These are phyloP conservation scores for Rhaphigaster nebulosa DNA, from an alignment of 2,888 invertebrate genomes.

Conservation along the genomic window DNA sequence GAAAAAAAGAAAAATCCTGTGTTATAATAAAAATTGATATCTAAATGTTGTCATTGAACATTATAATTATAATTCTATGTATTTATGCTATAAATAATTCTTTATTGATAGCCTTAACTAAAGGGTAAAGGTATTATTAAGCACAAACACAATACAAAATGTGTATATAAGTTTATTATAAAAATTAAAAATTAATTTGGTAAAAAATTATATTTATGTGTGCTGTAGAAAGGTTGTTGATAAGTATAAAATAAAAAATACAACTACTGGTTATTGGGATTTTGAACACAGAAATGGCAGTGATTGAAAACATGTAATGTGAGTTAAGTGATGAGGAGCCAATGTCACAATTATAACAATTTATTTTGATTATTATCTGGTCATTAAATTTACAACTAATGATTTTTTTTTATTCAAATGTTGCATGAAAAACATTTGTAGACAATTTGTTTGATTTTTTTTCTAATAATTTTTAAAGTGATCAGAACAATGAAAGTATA, in stretches of 20 bases:
- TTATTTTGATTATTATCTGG: not conserved
- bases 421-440: not conserved
- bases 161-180: conserved; percentile 42
- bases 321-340: not conserved
- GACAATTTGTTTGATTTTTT: not conserved
- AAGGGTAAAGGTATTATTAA: too few relatives aligned
- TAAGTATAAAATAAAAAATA: not conserved
- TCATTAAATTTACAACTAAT: not conserved
- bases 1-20: too few relatives aligned
- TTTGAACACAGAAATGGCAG: not conserved
- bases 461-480: not conserved
- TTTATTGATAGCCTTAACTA: too few relatives aligned
- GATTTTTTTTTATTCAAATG: not conserved
- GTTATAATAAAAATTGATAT: too few relatives aligned
- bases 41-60: too few relatives aligned
- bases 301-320: not conserved
- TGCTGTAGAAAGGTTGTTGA: not conserved
- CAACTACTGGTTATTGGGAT: not conserved
- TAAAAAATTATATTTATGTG: conserved; percentile 27
- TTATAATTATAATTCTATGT: too few relatives aligned
- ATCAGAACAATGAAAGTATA: not conserved
- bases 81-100: too few relatives aligned
- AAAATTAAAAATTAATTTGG: conserved; percentile 51
- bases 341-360: too few relatives aligned
- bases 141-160: not conserved